Evolutionary conservation across 2,888 invertebrate species (phyloP), one percentile per base, ranked within the genome.

Genomic region (Pyralis farinalis): DNA sequence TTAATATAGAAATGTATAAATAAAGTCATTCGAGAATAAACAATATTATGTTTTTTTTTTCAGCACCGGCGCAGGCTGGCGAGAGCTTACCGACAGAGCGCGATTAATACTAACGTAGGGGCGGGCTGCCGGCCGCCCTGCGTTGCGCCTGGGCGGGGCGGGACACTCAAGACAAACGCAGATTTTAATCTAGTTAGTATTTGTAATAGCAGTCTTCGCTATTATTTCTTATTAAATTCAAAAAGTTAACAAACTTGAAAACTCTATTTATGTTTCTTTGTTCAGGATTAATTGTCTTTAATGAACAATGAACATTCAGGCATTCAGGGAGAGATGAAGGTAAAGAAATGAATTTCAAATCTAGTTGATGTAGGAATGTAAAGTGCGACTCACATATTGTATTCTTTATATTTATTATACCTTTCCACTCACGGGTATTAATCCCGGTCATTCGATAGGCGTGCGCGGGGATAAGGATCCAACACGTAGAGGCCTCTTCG

Each of bases 181-280:
- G 53, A 55, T 55, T 65, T 63, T 80, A 84, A 85, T 84, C 74
- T 66, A 75, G 63, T 83, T 84, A 82, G 53, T 29, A 43, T 48
- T 53, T 51, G 46, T 43, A 58, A 51, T 53, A 53, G 40, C 42
- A 32, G 38, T 39, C 44, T 42, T 45, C 34, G 40, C 42, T 44
- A 36, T 48, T 46, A 47, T 53, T 44, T 46, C 22, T 33, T 49
- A 53, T 48, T 53, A 45, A 45, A 48, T 48, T 47, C 37, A 16
- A 34, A 45, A 46, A 47, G 42, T 43, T 36, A 36, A 32, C 32
- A 30, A 30, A 12, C 25, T 28, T 20, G 20, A 7, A 42, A 20
- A 40, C 22, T 37, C 9, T 3, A 11, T 41, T 43, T 21, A 34
- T 21, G 27, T 30, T 38, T 29, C 21, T 39, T 43, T 43, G 39